Conservation (phyloP, 1,140 invertebrate genomes). For the Leptestheria dahalacensis region DNA sequence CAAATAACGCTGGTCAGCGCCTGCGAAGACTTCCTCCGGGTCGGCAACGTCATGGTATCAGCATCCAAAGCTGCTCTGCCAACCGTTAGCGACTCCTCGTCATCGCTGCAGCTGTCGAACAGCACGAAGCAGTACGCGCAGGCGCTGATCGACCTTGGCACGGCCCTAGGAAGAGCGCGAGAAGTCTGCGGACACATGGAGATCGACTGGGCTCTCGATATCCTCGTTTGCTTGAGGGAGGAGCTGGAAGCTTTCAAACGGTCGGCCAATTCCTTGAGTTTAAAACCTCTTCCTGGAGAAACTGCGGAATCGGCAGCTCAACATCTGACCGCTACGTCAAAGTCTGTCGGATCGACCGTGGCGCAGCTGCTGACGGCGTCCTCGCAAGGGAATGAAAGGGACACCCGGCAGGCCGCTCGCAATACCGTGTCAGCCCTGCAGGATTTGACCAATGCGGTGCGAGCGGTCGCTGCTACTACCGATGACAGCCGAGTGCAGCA, state of each 20-base stretch:
- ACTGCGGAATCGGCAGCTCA: slow-evolving; percentile 57
- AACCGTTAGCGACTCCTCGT: slow-evolving; percentile 63
- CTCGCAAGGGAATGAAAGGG: slow-evolving; percentile 64
- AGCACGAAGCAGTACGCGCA: slow-evolving; percentile 56
- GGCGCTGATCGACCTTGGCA: slow-evolving; percentile 60
- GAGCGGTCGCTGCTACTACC: slow-evolving; percentile 53
- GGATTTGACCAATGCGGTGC: slow-evolving; percentile 49
- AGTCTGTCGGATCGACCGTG: slow-evolving; percentile 45
- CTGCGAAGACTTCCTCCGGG: slow-evolving; percentile 68
- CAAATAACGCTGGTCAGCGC: slow-evolving; percentile 72
- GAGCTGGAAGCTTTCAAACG: slow-evolving; percentile 66
- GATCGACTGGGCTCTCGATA: slow-evolving; percentile 49
- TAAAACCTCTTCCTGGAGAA: slow-evolving; percentile 73
- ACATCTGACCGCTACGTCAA: slow-evolving; percentile 51
- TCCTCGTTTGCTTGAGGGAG: slow-evolving; percentile 59
- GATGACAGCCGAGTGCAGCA: slow-evolving; percentile 41
- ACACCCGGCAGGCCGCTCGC: slow-evolving; percentile 62
- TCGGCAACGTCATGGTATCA: slow-evolving; percentile 29
- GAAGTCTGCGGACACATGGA: slow-evolving; percentile 78
- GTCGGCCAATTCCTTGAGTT: slow-evolving; percentile 47
- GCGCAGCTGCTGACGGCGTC: slow-evolving; percentile 73
- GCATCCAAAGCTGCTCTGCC: slow-evolving; percentile 50
- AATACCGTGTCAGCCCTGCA: slow-evolving; percentile 60
- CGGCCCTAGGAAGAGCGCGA: slow-evolving; percentile 63
- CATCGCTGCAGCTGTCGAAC: slow-evolving; percentile 51